Base-by-base conservation (phyloP, 2,113 vertebrate genomes). In the Pterocles gutturalis region DNA sequence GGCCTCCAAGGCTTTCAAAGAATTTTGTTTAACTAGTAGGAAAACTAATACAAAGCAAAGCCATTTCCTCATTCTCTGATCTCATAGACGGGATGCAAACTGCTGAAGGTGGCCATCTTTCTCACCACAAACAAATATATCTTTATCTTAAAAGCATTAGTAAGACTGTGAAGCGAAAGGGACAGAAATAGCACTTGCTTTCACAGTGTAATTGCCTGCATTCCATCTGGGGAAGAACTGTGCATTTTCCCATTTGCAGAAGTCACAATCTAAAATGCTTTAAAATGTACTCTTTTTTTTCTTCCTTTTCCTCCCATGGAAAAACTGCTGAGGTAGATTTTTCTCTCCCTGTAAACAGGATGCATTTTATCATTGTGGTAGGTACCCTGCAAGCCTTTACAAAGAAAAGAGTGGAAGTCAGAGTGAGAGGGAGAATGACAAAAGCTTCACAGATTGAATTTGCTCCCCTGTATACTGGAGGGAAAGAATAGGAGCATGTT, bases 271-370 rank as follows among this genome's bases (percentile, higher is more conserved):
- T 88, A 46, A 86, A 90, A 38, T 14, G 88, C 86, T 93, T 64
- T 57, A 49, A 88, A 95, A 95, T 20, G 75, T 20, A 6, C 34
- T 76, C n/a, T 28, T 16, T 31, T 33, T 9, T 15, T 11, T 1
- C 45, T 8, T 21, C 18, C 10, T 67, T 80, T 66, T 46, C 46
- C 26, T 70, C 45, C 75, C 13, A 8, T 36, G 73, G 84, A 80
- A 84, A 38, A 91, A 94, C 65, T 78, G 96, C 96, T 97, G 96
- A 95, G 90, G 33, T 43, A 61, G 85, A 4, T 22, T 55, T 95
- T 95, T 75, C 66, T 76, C 33, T 22, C 45, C 78, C 70, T 2
- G 45, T 72, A 79, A 94, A 79, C 85, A 91, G 88, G 88, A 76
- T 6, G 61, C 13, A 22, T 82, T 92, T 91, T 55, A 43, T 75